Percentiles rank a stretch among this genome's conserved stretches.
Evolutionary conservation across 1,140 invertebrate species (phyloP).

Genomic region (Stegodyphus mimosarum): DNA sequence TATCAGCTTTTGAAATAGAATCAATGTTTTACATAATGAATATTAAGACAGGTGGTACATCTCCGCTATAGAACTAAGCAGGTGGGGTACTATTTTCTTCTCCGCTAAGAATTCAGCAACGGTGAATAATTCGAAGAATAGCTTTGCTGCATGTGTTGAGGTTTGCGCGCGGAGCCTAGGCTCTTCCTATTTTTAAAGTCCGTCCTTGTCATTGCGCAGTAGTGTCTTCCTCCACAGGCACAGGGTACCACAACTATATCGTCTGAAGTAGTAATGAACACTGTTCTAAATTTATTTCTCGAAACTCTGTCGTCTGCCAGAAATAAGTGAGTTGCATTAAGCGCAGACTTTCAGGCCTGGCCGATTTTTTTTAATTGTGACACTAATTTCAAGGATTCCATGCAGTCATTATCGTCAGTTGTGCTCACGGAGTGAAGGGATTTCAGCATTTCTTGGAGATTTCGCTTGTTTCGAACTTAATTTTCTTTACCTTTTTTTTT

Average conservation of each 20-base stretch:
- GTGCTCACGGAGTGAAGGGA: background rate
- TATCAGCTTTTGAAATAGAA: too few species aligned
- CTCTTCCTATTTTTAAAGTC: constrained; percentile 36
- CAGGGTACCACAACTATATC: background rate
- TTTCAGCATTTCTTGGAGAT: background rate
- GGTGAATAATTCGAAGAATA: too few species aligned
- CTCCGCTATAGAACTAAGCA: background rate
- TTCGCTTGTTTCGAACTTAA: too few species aligned
- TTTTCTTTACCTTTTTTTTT: too few species aligned
- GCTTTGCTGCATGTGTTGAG: constrained; percentile 1
- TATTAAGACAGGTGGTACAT: background rate
- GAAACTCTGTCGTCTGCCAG: constrained; percentile 19
- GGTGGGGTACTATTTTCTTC: background rate
- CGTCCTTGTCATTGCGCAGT: constrained; percentile 31
- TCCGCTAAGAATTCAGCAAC: background rate
- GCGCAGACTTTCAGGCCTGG: background rate
- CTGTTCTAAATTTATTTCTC: constrained; percentile 47
- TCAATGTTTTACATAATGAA: background rate
- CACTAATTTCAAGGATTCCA: constrained; percentile 33
- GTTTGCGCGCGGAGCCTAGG: background rate
- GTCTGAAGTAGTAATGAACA: constrained; percentile 38
- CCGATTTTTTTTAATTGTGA: constrained; percentile 32
- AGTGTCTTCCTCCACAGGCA: background rate
- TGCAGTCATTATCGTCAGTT: constrained; percentile 8
- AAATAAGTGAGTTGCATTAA: constrained; percentile 35